Conservation (phyloP, 2,888 invertebrate species). For the Polymixis lichenea region DNA sequence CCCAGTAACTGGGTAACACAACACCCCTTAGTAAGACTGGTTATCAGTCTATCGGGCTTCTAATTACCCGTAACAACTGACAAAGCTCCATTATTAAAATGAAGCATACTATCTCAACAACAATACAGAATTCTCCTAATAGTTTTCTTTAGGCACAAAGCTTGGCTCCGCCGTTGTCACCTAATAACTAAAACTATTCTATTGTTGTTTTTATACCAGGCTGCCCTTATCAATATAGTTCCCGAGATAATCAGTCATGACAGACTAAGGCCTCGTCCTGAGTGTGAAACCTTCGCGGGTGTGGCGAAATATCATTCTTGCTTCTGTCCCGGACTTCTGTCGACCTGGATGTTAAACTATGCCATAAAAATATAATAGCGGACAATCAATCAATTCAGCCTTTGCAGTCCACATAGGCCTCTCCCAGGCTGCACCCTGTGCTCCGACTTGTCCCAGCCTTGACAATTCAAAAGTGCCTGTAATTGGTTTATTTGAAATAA, state of each 20-base stretch:
- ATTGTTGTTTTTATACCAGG: slow-evolving; percentile 29
- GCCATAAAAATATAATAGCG: no score
- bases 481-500: no score
- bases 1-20: neutral
- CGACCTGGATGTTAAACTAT: no score
- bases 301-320: no score
- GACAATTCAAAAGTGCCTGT: no score
- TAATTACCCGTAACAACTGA: no score
- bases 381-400: no score
- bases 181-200: slow-evolving; percentile 9
- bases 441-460: no score
- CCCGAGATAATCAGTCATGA: slow-evolving; percentile 30
- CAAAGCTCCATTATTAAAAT: neutral
- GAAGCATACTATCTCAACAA: neutral
- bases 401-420: no score
- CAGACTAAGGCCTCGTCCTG: neutral
- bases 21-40: neutral
- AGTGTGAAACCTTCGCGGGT: no score
- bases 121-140: neutral
- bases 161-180: slow-evolving; percentile 8
- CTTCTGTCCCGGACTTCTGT: no score
- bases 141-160: neutral
- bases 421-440: no score
- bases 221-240: slow-evolving; percentile 15
- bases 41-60: neutral